Percentiles rank a stretch among this genome's conserved stretches.
phyloP scores from a whole-genome alignment of 2,113 vertebrate genomes.

The Tretioscincus oriximinensis region DNA sequence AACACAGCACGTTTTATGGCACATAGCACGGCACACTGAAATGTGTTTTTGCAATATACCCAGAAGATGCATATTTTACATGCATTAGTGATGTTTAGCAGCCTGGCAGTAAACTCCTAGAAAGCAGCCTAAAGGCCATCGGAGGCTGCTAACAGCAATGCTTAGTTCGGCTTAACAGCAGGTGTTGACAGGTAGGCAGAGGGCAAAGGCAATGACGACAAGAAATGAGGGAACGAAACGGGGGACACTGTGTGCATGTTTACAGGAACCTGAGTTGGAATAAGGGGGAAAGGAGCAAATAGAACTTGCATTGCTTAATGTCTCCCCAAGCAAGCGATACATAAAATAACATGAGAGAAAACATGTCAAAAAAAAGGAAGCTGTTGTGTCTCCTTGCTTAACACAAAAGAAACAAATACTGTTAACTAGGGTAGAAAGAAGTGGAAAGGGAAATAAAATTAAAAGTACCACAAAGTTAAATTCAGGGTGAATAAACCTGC shows the following conservation, averaged over 20 bases:
- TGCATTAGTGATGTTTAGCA: conserved; percentile 23
- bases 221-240: background rate
- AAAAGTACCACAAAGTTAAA: no score
- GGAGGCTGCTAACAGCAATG: background rate
- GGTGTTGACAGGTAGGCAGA: conserved; percentile 12
- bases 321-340: background rate
- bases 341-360: background rate
- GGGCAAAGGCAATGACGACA: conserved; percentile 4
- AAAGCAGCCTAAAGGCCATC: background rate
- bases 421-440: no score
- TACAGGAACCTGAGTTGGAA: background rate
- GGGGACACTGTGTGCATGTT: conserved; percentile 8
- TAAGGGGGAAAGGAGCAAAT: background rate
- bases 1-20: background rate
- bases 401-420: background rate
- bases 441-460: no score
- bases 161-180: conserved; percentile 19
- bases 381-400: background rate
- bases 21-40: background rate
- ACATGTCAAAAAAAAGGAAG: conserved; percentile 4
- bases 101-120: conserved; percentile 1
- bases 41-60: background rate
- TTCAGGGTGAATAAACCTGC: no score
- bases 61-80: conserved; percentile 23
- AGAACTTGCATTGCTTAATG: background rate